Base-by-base conservation (phyloP, 2,797 vertebrate genomes). In the Leptatherina wallacei region DNA sequence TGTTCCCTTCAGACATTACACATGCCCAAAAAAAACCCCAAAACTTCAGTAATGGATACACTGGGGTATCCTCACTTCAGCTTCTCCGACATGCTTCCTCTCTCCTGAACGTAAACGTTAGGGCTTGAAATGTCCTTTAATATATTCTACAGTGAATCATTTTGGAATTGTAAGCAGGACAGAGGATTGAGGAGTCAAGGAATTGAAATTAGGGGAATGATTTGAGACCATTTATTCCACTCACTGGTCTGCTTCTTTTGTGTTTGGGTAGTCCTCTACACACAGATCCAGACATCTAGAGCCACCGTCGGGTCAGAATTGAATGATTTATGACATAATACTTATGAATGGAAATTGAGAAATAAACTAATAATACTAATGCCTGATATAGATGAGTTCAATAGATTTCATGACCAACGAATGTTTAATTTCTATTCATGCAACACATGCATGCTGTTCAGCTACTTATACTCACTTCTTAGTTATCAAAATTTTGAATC, bases 401-500 rank as follows among this genome's bases (percentile, higher is more conserved):
- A 44, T 16, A 65, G 3, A 72, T 75, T 59, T 67, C n/a, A 42
- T 6, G 10, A 67, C 1, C 3, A 74, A 36, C 61, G 32, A 13
- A 63, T 36, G 4, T 6, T 69, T 32, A 29, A 13, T 61, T 65
- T n/a, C 64, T 65, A 65, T 57, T 32, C 44, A 64, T 59, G 51
- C 66, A 51, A 6, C 20, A 32, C 22, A 12, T 29, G 18, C 55
- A 18, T 51, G 36, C 27, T 61, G 66, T 79, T 63, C 40, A 79
- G 62, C 68, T 78, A 61, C 60, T 75, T 79, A 36, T 32, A 54
- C 70, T 78, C 62, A 57, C 38, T 49, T 69, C 51, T n/a, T 72
- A 66, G 65, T 78, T 63, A 83, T 73, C 59, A 71, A 78, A 82
- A 78, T 80, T 61, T 80, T 70, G 66, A 27, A 72, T 71, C 67